A percentile compares a stretch with the other conserved stretches of the same genome.
Evolutionary conservation across 35 echinoderm and acorn worm genomes (phyloP).

Genomic region (Patiria miniata): DNA sequence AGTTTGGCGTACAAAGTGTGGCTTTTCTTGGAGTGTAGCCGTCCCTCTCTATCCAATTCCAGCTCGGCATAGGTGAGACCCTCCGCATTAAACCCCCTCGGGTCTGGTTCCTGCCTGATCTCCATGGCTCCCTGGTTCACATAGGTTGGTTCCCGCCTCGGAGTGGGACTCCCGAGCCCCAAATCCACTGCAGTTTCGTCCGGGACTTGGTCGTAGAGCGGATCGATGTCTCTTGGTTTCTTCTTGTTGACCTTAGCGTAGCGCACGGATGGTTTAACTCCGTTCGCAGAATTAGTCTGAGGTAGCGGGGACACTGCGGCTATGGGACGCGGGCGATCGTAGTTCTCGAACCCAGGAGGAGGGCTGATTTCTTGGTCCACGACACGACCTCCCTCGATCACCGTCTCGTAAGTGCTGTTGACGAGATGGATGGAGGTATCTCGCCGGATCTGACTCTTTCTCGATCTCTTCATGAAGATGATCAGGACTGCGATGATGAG

Average conservation of each 20-base stretch:
- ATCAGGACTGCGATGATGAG: neutral
- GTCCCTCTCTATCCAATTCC: neutral
- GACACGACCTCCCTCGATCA: neutral
- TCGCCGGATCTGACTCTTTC: neutral
- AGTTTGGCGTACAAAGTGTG: neutral
- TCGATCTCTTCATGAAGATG: neutral
- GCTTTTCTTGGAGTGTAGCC: neutral
- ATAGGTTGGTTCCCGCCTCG: neutral
- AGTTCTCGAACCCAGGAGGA: neutral
- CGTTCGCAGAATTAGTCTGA: neutral
- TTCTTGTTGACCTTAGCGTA: neutral
- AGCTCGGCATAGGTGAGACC: conserved; percentile 1
- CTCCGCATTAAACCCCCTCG: neutral
- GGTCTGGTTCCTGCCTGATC: neutral
- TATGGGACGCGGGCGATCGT: neutral
- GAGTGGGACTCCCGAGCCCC: neutral
- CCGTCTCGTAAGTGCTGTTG: neutral
- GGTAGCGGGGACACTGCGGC: neutral
- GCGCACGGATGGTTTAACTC: neutral
- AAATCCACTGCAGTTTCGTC: neutral
- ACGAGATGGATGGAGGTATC: conserved; percentile 11
- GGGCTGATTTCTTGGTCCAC: neutral
- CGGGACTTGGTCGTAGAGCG: neutral
- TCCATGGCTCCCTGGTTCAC: neutral
- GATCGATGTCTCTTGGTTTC: neutral